Percentiles rank a stretch among this genome's conserved stretches.
Conservation (phyloP, 2,888 invertebrate genomes). For the Ophraella communa region DNA sequence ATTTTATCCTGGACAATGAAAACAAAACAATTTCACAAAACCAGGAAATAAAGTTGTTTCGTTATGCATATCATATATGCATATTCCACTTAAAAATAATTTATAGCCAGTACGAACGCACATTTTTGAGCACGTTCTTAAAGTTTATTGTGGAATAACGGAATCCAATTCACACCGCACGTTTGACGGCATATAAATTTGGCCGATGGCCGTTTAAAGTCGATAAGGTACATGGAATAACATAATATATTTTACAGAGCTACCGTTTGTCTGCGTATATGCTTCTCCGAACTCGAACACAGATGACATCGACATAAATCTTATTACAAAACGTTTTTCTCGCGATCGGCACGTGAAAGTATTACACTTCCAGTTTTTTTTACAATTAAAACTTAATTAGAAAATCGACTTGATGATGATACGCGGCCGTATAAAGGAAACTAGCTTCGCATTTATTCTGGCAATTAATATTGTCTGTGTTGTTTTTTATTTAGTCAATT, state of each 20-base stretch:
- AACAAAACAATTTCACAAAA: too few relatives aligned
- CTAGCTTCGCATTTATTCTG: not conserved
- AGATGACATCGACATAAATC: not conserved
- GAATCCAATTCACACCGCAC: not conserved
- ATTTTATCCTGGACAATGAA: too few relatives aligned
- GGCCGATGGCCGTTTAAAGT: not conserved
- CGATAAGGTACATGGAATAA: not conserved
- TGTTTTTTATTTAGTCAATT: not conserved
- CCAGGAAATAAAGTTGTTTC: too few relatives aligned
- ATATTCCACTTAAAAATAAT: too few relatives aligned
- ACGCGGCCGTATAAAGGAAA: not conserved
- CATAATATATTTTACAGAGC: not conserved
- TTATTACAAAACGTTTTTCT: not conserved
- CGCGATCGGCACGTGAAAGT: not conserved
- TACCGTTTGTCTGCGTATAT: not conserved
- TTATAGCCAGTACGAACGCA: too few relatives aligned
- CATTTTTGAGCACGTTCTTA: too few relatives aligned
- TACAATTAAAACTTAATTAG: not conserved
- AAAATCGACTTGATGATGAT: not conserved
- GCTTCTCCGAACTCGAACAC: not conserved
- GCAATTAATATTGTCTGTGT: not conserved
- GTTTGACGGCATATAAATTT: not conserved
- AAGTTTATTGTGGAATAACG: not conserved
- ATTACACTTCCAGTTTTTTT: constrained; percentile 1
- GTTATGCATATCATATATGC: too few relatives aligned